These are phyloP conservation scores for Cebus imitator DNA, from an alignment of 2,113 vertebrate genomes.

Conservation along the genomic window DNA sequence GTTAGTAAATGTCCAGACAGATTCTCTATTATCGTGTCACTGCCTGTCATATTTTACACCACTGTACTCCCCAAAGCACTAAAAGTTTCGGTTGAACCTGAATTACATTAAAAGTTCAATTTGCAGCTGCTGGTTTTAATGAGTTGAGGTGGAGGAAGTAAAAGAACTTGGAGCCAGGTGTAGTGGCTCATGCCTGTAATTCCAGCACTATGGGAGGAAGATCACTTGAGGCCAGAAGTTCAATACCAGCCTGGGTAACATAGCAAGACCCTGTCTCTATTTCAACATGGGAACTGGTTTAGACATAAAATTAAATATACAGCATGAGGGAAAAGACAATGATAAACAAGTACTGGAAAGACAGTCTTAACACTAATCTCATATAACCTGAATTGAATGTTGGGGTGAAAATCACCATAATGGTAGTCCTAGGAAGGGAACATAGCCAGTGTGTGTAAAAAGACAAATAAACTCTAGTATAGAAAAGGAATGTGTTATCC, in stretches of 20 bases:
- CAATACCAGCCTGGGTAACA: no score
- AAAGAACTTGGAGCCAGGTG: not conserved
- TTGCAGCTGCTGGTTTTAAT: not conserved
- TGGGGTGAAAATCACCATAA: not conserved
- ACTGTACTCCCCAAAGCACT: not conserved
- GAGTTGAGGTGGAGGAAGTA: not conserved
- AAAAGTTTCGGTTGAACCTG: not conserved
- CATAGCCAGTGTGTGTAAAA: not conserved
- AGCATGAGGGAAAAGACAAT: not conserved
- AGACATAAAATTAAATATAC: not conserved
- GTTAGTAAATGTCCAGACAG: not conserved
- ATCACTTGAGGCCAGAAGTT: no score
- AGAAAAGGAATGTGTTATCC: not conserved
- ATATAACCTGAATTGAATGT: not conserved
- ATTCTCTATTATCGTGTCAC: not conserved
- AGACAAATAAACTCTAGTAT: not conserved
- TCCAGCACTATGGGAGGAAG: no score
- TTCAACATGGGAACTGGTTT: not conserved
- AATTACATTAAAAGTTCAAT: conserved; percentile 19
- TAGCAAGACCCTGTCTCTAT: no score
- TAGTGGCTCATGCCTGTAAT: no score
- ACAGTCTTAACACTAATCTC: not conserved
- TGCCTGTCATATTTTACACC: not conserved
- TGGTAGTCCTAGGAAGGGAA: not conserved
- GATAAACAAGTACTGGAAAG: not conserved